Conservation (phyloP, 2,797 vertebrate species). For the Adrianichthys oophorus region DNA sequence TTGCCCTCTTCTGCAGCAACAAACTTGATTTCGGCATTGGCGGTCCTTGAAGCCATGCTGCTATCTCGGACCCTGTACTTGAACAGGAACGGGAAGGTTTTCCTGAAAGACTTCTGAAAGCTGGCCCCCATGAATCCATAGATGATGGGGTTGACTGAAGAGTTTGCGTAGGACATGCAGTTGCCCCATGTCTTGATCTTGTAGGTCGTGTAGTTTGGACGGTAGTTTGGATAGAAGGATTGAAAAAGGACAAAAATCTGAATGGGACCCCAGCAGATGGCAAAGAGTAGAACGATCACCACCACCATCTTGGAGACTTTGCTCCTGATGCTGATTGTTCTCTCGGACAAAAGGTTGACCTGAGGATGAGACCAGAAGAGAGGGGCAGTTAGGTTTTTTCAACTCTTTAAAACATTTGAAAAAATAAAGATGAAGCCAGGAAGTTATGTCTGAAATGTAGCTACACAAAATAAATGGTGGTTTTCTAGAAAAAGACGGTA, state of each 20-base stretch:
- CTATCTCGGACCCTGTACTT: slow-evolving; percentile 82
- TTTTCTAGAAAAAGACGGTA: too few species aligned
- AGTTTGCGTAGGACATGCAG: slow-evolving; percentile 90
- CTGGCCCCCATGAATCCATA: slow-evolving; percentile 88
- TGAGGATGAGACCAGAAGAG: slow-evolving; percentile 38
- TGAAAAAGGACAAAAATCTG: slow-evolving; percentile 83
- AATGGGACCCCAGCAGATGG: slow-evolving; percentile 85
- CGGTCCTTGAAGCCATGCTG: slow-evolving; percentile 80
- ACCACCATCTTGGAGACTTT: slow-evolving; percentile 90
- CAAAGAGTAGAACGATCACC: slow-evolving; percentile 83
- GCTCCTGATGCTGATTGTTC: slow-evolving; percentile 83
- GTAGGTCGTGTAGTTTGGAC: slow-evolving; percentile 81
- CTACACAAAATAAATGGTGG: too few species aligned
- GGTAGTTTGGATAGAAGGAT: slow-evolving; percentile 82
- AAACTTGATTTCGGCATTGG: slow-evolving; percentile 88
- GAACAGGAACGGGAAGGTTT: slow-evolving; percentile 86
- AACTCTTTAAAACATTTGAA: neutral
- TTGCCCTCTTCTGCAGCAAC: slow-evolving; percentile 79
- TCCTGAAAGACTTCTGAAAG: slow-evolving; percentile 86
- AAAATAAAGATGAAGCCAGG: too few species aligned
- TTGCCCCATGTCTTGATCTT: slow-evolving; percentile 91
- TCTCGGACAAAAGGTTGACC: slow-evolving; percentile 85
- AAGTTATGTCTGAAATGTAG: too few species aligned
- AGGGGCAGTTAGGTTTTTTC: neutral
- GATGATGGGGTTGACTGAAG: slow-evolving; percentile 86